Base-by-base conservation (phyloP, 2,113 vertebrate species). In the Eleginops maclovinus region DNA sequence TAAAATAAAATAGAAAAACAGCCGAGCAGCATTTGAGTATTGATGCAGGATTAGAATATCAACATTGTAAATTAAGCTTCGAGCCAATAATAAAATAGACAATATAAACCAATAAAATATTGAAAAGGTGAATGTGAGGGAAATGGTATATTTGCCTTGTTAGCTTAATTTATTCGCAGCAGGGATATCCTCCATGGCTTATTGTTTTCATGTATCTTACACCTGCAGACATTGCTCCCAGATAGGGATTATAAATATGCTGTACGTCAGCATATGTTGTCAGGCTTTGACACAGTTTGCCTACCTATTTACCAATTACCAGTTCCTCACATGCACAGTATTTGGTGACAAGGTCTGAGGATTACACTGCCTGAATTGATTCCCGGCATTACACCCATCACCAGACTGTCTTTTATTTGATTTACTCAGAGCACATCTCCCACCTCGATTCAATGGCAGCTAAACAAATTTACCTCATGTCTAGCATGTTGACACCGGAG, bases 151-250 rank as follows among this genome's bases (percentile, higher is more conserved):
- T 31, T 26, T 17, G 22, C 22, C 17, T 62, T 50, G 3, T 15
- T 47, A 1, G 13, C 24, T 31, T 12, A 74, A 58, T 19, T 36
- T 10, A 19, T 61, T 14, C 61, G 19, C 50, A 8, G 19, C 1
- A n/a, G 5, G 28, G 1, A 1, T 13, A 56, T 72, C 0, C 19
- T 21, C 19, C 69, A 44, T 1, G 0, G 59, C 41, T 53, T 28
- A 46, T 74, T 58, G 14, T 84, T 9, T 55, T 11, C 4, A 24
- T 49, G 77, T 75, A 64, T 82, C 77, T 15, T 4, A 0, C 12
- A 72, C 50, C 68, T 81, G 82, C 77, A 86, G 65, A 36, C 50
- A 14, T 13, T 4, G 16, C 69, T 40, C n/a, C 0, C 55, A 65
- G 44, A 72, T 15, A 58, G 9, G 15, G 31, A 49, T 56, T 61